phyloP scores from a whole-genome alignment of 37 sponge, comb jelly and placozoan genomes.

The Oscarella lobularis region DNA sequence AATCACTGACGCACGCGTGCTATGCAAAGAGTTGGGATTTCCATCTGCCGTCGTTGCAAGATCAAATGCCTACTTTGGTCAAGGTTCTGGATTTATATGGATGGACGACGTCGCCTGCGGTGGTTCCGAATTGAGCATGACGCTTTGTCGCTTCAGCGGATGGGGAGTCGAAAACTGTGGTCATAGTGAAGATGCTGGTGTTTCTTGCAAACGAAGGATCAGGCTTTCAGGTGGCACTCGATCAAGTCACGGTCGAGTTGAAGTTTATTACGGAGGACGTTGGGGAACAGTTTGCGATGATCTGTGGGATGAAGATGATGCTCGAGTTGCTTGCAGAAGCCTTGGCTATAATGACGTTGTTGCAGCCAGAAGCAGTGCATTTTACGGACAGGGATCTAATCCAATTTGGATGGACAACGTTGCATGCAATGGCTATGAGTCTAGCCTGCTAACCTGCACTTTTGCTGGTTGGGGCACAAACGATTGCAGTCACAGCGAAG shows the following conservation, averaged over 20 bases:
- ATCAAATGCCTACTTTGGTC: constrained; percentile 26
- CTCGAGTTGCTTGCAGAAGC: constrained; percentile 20
- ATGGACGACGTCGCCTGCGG: constrained; percentile 41
- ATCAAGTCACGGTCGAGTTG: constrained; percentile 8
- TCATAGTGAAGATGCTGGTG: constrained; percentile 44
- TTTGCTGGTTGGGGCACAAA: not conserved
- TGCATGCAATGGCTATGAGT: constrained; percentile 5
- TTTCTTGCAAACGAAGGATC: constrained; percentile 2
- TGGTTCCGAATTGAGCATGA: constrained; percentile 24
- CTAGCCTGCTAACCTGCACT: constrained; percentile 10
- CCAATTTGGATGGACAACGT: constrained; percentile 44
- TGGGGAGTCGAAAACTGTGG: constrained; percentile 21
- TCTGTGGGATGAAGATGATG: constrained; percentile 16
- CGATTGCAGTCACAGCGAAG: constrained; percentile 20
- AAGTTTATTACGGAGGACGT: constrained; percentile 3
- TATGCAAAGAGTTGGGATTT: constrained; percentile 15
- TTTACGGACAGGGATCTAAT: constrained; percentile 39
- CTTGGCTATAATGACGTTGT: constrained; percentile 15
- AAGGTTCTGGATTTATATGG: constrained; percentile 33
- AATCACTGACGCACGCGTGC: constrained; percentile 13
- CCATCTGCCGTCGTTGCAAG: constrained; percentile 10
- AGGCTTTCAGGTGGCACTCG: constrained; percentile 5
- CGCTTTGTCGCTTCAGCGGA: constrained; percentile 7
- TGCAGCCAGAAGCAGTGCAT: constrained; percentile 3
- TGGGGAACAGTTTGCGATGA: constrained; percentile 30